These are phyloP conservation scores for Pampusana beccarii DNA, from an alignment of 2,113 vertebrate genomes.

Conservation along the genomic window DNA sequence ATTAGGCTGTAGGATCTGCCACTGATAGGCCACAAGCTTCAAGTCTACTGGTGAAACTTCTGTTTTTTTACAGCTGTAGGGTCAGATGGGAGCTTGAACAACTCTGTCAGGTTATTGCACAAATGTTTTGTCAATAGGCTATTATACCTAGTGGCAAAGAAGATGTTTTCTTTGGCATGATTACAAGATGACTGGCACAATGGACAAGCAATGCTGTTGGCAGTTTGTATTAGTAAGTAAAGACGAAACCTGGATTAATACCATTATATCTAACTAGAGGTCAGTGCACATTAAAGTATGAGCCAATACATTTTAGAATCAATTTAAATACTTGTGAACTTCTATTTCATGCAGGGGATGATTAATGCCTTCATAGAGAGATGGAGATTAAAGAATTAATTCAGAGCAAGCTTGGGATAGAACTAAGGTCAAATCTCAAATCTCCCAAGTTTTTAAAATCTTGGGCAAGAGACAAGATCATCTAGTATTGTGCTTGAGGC, in stretches of 20 bases:
- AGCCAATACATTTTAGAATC: background rate
- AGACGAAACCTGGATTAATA: background rate
- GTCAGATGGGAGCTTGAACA: background rate
- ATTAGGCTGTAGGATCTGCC: background rate
- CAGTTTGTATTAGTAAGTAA: background rate
- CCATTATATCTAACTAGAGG: background rate
- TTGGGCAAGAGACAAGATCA: background rate
- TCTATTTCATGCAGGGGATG: background rate
- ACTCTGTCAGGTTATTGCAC: background rate
- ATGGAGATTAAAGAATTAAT: background rate
- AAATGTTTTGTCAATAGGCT: background rate
- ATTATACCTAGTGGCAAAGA: background rate
- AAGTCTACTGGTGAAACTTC: background rate
- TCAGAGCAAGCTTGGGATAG: background rate
- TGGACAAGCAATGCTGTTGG: background rate
- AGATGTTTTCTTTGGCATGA: background rate
- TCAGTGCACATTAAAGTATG: background rate
- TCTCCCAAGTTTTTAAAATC: background rate
- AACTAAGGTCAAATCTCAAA: background rate
- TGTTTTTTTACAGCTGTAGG: accelerated
- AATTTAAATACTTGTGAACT: background rate
- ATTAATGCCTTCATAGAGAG: background rate
- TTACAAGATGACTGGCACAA: background rate
- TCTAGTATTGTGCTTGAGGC: background rate
- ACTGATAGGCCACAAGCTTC: background rate